phyloP scores from a whole-genome alignment of 2,888 invertebrate species.

The Tenthredo mesomela region DNA sequence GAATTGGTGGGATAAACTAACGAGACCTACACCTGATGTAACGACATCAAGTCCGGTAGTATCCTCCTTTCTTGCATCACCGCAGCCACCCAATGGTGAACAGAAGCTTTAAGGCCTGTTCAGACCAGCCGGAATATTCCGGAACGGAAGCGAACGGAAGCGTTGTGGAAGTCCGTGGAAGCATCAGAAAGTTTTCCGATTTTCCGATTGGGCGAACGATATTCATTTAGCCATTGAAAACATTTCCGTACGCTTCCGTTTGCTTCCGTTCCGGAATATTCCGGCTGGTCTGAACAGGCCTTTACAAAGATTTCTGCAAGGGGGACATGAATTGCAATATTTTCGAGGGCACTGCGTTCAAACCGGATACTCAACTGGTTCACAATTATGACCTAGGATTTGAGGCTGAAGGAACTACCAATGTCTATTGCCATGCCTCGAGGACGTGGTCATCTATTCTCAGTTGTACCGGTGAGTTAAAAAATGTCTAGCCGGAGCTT shows the following conservation, averaged over 20 bases:
- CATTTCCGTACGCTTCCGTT: no score
- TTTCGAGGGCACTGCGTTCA: conserved; percentile 55
- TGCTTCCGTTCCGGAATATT: no score
- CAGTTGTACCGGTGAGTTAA: conserved; percentile 65
- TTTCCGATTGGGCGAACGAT: no score
- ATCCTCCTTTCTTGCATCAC: conserved; percentile 63
- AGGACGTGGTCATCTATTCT: conserved; percentile 69
- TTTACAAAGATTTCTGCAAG: conserved; percentile 66
- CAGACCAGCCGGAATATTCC: no score
- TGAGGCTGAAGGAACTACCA: conserved; percentile 59
- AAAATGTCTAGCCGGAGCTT: background rate
- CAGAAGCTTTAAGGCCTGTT: no score
- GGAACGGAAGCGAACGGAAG: conserved; percentile 69
- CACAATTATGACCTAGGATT: conserved; percentile 69
- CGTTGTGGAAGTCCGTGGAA: no score
- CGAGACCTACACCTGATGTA: background rate
- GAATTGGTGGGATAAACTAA: background rate
- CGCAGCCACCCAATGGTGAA: conserved; percentile 66
- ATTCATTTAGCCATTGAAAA: no score
- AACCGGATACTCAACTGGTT: conserved; percentile 66
- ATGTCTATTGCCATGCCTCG: conserved; percentile 65
- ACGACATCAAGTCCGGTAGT: background rate
- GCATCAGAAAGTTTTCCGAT: no score
- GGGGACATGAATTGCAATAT: conserved; percentile 62
- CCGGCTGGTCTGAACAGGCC: no score